Base-by-base conservation (phyloP, 2,797 vertebrate species). In the Gymnoscopelus microlampas region DNA sequence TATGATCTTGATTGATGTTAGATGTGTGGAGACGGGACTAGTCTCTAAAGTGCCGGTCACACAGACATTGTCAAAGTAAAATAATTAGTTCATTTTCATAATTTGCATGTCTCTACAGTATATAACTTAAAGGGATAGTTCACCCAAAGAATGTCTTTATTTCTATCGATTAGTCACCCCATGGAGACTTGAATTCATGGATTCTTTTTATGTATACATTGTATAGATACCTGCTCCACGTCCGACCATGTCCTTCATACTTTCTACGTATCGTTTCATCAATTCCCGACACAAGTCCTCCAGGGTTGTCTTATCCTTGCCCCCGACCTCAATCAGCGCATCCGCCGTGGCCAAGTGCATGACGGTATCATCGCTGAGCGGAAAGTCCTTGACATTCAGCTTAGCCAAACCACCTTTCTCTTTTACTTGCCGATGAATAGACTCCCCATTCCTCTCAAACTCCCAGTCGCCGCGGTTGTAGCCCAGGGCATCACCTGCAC, bases 291-390 rank as follows among this genome's bases (percentile, higher is more conserved):
- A 95, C 15, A 95, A 77, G 1, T 1, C 54, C 0, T 32, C 5
- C 35, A 91, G 75, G 0, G 71, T 48, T 0, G 66, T 10, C 0
- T 68, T 53, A 0, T 53, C 9, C 0, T 66, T 49, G 12, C 69
- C 74, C 2, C 86, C 85, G 0, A 88, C 91, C 71, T 91, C 81
- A 56, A 88, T 64, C 62, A 95, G 82, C 2, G 94, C 94, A 65
- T 95, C 93, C 0, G 94, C 94, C 0, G 94, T 95, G 26, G 94
- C 94, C 74, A 95, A 68, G 74, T 95, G 94, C 95, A 95, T 95
- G 56, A 95, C 86, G 0, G 95, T 95, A 29, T 95, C 94, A 9
- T 95, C 94, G 0, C 94, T 95, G 68, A 95, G 91, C 9, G 47
- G 90, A 93, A 94, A 94, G 0, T 58, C 59, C 0, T 49, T 66